Evolutionary conservation across 2,797 vertebrate genomes (phyloP).

Genomic region (Denticeps clupeoides): DNA sequence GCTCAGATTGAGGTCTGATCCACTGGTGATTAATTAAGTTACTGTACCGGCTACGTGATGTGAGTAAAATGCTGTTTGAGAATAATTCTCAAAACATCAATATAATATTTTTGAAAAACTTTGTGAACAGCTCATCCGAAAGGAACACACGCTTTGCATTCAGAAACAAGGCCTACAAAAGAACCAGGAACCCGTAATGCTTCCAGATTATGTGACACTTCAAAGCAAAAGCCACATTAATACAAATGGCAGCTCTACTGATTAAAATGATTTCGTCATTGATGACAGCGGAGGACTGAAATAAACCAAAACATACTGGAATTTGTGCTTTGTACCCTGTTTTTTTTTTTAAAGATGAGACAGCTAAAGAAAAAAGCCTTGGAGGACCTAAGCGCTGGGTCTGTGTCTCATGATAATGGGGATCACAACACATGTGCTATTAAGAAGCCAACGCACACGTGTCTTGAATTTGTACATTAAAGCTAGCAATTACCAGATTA

Average conservation of each 20-base stretch:
- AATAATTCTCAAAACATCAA: too few relatives aligned
- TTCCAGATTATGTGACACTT: not conserved
- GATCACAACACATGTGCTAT: conserved; percentile 34
- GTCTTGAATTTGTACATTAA: conserved; percentile 64
- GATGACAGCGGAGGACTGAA: not conserved
- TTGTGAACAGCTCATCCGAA: not conserved
- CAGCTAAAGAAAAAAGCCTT: too few relatives aligned
- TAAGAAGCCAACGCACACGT: conserved; percentile 39
- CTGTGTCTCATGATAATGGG: not conserved
- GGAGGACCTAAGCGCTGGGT: not conserved
- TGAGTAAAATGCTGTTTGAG: too few relatives aligned
- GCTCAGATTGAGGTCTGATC: too few relatives aligned
- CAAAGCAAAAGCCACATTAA: not conserved
- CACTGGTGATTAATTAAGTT: too few relatives aligned
- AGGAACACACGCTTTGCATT: not conserved
- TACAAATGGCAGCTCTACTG: not conserved
- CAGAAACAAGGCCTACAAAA: not conserved
- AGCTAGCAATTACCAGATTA: conserved; percentile 60
- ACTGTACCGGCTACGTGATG: too few relatives aligned
- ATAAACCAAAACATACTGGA: not conserved
- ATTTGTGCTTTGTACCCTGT: not conserved
- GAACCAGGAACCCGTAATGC: not conserved
- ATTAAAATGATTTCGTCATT: not conserved
- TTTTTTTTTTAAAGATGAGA: not conserved
- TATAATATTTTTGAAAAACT: not conserved